phyloP scores from a whole-genome alignment of 2,113 vertebrate genomes.

The Microcebus griseorufus region DNA sequence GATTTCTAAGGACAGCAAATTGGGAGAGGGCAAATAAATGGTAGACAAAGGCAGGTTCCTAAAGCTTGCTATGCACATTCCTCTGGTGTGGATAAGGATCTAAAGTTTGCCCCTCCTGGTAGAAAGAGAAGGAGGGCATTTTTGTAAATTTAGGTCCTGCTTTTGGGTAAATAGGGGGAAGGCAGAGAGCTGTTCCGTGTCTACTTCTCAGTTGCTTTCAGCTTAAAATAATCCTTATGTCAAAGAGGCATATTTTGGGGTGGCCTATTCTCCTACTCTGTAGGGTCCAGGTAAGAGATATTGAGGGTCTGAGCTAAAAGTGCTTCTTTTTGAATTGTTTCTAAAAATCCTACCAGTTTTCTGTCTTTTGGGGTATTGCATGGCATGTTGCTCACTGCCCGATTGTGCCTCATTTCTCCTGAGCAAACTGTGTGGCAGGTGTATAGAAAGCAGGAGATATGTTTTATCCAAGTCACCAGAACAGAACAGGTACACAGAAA shows the following conservation, averaged over 20 bases:
- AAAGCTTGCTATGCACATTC: not conserved
- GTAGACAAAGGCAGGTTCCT: not conserved
- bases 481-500: not conserved
- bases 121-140: not conserved
- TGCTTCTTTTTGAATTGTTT: not conserved
- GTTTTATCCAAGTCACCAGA: not conserved
- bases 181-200: not conserved
- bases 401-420: not conserved
- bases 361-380: not conserved
- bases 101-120: not conserved
- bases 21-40: not conserved
- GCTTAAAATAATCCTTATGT: not conserved
- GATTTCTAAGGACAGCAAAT: too few species aligned
- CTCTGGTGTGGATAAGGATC: not conserved
- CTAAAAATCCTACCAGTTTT: not conserved
- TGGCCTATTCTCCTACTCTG: not conserved
- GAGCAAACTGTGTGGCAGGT: not conserved
- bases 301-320: not conserved
- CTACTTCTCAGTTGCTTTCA: not conserved
- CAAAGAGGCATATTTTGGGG: not conserved
- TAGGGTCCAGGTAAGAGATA: not conserved
- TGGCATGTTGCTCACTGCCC: not conserved
- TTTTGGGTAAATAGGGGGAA: not conserved
- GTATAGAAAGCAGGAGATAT: not conserved
- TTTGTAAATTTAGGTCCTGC: not conserved